A percentile compares a stretch with the other conserved stretches of the same genome.
phyloP scores from a whole-genome alignment of 2,797 vertebrate genomes.

The Crocodylus rhombifer region DNA sequence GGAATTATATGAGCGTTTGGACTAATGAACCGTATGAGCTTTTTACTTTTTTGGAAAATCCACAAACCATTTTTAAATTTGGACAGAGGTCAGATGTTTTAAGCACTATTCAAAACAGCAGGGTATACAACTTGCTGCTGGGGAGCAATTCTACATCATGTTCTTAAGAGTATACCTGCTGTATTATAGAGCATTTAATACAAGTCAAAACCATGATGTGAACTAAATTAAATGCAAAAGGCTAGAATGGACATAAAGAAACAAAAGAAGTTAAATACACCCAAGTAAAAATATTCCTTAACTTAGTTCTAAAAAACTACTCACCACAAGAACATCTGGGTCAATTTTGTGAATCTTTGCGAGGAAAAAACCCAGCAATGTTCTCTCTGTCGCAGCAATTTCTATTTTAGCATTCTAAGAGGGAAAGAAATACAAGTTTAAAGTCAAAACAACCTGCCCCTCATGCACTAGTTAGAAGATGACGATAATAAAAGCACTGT shows the following conservation, averaged over 20 bases:
- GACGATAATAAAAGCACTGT: slow-evolving; percentile 58
- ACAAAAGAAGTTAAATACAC: slow-evolving; percentile 57
- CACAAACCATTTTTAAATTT: background rate
- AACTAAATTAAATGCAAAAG: slow-evolving; percentile 42
- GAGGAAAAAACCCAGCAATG: slow-evolving; percentile 94
- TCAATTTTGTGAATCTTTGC: slow-evolving; percentile 98
- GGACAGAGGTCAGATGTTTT: slow-evolving; percentile 40
- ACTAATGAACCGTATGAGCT: background rate
- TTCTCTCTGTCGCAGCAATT: slow-evolving; percentile 92
- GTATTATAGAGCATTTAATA: slow-evolving; percentile 14
- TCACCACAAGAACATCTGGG: slow-evolving; percentile 97
- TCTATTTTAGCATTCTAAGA: slow-evolving; percentile 93
- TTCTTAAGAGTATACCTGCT: slow-evolving; percentile 39
- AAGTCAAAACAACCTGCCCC: slow-evolving; percentile 56
- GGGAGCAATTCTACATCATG: slow-evolving; percentile 21
- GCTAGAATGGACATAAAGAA: slow-evolving; percentile 32
- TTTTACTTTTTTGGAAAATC: slow-evolving; percentile 5
- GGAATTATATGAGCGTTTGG: background rate
- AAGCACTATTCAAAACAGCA: slow-evolving; percentile 40
- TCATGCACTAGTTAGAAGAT: slow-evolving; percentile 42
- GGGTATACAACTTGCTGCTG: slow-evolving; percentile 37
- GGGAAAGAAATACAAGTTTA: slow-evolving; percentile 62
- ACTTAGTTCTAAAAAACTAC: slow-evolving; percentile 72
- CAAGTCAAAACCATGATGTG: background rate
- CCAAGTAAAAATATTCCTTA: slow-evolving; percentile 24